Percentiles rank a stretch among this genome's conserved stretches.
phyloP scores from a whole-genome alignment of 1,140 invertebrate genomes.

The Homalodisca vitripennis region DNA sequence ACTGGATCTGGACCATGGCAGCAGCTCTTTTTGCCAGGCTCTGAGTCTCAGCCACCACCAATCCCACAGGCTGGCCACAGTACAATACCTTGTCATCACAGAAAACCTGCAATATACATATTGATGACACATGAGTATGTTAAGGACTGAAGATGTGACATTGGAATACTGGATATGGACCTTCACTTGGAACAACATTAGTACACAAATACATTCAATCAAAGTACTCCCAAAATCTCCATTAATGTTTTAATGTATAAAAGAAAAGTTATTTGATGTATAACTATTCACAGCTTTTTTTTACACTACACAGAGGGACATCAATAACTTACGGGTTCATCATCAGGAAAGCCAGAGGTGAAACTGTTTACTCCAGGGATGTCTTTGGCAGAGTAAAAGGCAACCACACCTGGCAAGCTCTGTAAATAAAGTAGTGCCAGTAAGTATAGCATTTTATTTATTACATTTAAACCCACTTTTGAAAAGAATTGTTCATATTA shows the following conservation, averaged over 20 bases:
- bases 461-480: too few relatives aligned
- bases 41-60: slow-evolving; percentile 63
- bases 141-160: too few relatives aligned
- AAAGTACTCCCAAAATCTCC: too few relatives aligned
- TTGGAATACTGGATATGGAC: too few relatives aligned
- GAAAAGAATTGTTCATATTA: too few relatives aligned
- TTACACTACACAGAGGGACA: too few relatives aligned
- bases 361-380: slow-evolving; percentile 68
- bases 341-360: slow-evolving; percentile 30
- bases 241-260: too few relatives aligned
- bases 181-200: too few relatives aligned
- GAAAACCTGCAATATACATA: slow-evolving; percentile 1
- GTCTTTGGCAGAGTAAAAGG: slow-evolving; percentile 68
- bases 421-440: slow-evolving; percentile 44
- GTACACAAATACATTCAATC: too few relatives aligned
- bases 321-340: slow-evolving; percentile 47
- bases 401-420: slow-evolving; percentile 66
- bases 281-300: too few relatives aligned
- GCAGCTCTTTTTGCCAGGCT: slow-evolving; percentile 60
- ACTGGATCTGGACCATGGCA: slow-evolving; percentile 62
- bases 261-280: too few relatives aligned
- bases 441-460: too few relatives aligned
- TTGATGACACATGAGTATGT: not conserved
- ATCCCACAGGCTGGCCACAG: slow-evolving; percentile 68
- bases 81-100: slow-evolving; percentile 51